Conservation (phyloP, 2,797 vertebrate genomes). For the Arrhamphus sclerolepis region DNA sequence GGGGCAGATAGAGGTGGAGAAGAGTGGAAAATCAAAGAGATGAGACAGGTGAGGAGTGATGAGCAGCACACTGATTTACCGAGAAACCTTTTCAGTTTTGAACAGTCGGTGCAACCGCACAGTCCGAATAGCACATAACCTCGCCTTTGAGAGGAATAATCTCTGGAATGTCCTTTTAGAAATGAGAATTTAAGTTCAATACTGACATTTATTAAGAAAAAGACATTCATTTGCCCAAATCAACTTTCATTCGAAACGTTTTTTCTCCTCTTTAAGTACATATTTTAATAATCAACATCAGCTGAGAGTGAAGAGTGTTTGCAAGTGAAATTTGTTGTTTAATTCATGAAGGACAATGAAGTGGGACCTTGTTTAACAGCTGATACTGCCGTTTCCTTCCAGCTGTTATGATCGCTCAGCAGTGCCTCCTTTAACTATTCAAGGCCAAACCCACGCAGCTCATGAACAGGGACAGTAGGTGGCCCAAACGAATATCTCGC, state of each 20-base stretch:
- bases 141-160: not conserved
- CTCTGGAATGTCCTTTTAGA: not conserved
- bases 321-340: not conserved
- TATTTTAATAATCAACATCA: slow-evolving; percentile 7
- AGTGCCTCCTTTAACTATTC: not conserved
- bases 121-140: not conserved
- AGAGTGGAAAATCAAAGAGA: slow-evolving; percentile 4
- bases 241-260: not conserved
- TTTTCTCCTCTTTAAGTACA: too few species aligned
- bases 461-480: slow-evolving; percentile 7
- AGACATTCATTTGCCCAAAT: not conserved
- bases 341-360: not conserved
- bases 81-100: slow-evolving; percentile 14
- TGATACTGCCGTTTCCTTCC: slow-evolving; percentile 11
- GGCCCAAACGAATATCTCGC: slow-evolving; percentile 3
- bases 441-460: slow-evolving; percentile 14
- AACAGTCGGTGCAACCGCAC: slow-evolving; percentile 1
- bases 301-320: not conserved
- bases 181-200: not conserved
- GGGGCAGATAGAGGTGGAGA: not conserved
- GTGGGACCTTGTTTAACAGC: slow-evolving; percentile 11
- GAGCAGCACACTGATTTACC: slow-evolving; percentile 17
- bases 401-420: slow-evolving; percentile 9
- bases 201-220: not conserved
- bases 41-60: slow-evolving; percentile 31